These are phyloP conservation scores for Lycaon pictus DNA, from an alignment of 2,113 vertebrate species.

Conservation along the genomic window DNA sequence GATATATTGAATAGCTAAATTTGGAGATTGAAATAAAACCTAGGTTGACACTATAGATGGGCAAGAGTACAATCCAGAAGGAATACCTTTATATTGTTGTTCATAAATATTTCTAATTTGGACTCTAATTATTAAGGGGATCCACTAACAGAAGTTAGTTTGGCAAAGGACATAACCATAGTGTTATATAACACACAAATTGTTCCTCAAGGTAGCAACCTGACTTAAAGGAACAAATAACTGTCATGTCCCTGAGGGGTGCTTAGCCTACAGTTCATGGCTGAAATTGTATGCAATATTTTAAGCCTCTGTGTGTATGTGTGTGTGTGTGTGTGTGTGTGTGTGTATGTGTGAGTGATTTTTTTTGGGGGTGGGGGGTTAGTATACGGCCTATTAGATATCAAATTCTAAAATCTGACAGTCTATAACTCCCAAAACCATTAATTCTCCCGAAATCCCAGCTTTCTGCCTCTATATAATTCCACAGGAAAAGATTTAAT, in stretches of 20 bases:
- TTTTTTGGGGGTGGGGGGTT: too few relatives aligned
- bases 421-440: neutral
- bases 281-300: neutral
- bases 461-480: neutral
- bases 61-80: neutral
- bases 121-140: neutral
- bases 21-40: conserved; percentile 35
- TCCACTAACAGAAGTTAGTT: neutral
- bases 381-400: neutral
- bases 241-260: neutral
- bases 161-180: neutral
- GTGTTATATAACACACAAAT: neutral
- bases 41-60: neutral
- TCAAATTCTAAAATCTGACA: neutral
- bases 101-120: conserved; percentile 10
- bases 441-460: neutral
- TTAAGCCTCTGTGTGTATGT: neutral
- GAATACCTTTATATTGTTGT: neutral
- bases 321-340: neutral
- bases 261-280: neutral
- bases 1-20: neutral
- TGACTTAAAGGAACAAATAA: neutral
- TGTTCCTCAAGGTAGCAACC: neutral
- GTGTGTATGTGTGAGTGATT: neutral
- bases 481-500: neutral